Conservation (phyloP, 2,113 vertebrate genomes). For the Pterocles gutturalis region DNA sequence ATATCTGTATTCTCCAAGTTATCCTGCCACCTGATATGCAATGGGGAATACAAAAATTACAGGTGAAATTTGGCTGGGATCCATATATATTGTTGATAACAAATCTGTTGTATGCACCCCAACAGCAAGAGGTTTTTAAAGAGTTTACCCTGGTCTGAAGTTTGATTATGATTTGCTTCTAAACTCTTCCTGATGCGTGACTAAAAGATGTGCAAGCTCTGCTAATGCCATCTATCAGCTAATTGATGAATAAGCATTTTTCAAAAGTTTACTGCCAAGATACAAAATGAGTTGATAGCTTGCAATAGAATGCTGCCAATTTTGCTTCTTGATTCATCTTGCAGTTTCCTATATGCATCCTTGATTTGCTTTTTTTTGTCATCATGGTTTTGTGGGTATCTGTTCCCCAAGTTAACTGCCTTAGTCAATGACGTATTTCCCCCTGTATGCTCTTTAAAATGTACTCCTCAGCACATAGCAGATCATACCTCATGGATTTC, state of each 20-base stretch:
- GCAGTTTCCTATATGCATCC: background rate
- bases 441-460: background rate
- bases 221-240: background rate
- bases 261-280: background rate
- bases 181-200: background rate
- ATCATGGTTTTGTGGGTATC: background rate
- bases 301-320: background rate
- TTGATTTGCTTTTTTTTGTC: background rate
- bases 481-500: background rate
- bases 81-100: background rate
- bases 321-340: background rate
- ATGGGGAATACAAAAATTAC: background rate
- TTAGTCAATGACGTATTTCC: background rate
- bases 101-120: background rate
- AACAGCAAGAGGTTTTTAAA: background rate
- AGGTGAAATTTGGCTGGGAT: background rate
- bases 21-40: background rate
- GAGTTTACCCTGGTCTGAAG: background rate
- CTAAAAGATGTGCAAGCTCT: background rate
- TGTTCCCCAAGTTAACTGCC: background rate
- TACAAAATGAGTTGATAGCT: background rate
- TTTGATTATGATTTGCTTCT: background rate
- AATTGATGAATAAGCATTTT: background rate
- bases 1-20: background rate
- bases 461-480: rapidly evolving